Percentiles rank a stretch among this genome's conserved stretches.
Evolutionary conservation across 2,888 invertebrate species (phyloP).

Genomic region (Furcula furcula): DNA sequence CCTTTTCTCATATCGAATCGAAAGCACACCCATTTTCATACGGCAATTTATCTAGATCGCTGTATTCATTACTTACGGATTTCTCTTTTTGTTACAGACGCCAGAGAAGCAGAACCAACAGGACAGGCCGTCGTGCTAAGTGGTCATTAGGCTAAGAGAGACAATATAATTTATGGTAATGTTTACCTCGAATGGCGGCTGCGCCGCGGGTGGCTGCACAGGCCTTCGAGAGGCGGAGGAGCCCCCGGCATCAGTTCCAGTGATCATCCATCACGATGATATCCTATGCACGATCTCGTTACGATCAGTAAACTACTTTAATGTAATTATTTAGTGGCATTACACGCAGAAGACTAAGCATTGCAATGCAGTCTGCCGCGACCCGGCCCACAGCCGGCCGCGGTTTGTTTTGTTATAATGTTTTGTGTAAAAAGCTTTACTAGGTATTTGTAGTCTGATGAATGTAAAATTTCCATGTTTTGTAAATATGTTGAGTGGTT

Average conservation of each 20-base stretch:
- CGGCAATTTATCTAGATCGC: background rate
- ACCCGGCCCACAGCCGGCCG: slow-evolving; percentile 23
- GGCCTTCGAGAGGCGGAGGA: slow-evolving; percentile 24
- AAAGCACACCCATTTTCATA: slow-evolving; percentile 3
- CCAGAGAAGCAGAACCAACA: slow-evolving; percentile 84
- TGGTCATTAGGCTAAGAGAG: slow-evolving; percentile 53
- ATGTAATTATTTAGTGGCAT: slow-evolving; percentile 75
- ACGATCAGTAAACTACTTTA: slow-evolving; percentile 74
- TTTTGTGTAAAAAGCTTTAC: slow-evolving; percentile 80
- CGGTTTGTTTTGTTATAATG: slow-evolving; percentile 69
- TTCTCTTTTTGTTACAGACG: slow-evolving; percentile 81
- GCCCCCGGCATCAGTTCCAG: slow-evolving; percentile 61
- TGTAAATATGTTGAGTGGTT: slow-evolving; percentile 61
- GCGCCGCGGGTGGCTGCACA: slow-evolving; percentile 33
- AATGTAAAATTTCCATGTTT: slow-evolving; percentile 64
- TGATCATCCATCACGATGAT: slow-evolving; percentile 69
- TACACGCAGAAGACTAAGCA: slow-evolving; percentile 71
- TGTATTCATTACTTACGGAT: slow-evolving; percentile 33
- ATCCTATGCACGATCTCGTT: slow-evolving; percentile 80
- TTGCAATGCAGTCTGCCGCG: slow-evolving; percentile 70
- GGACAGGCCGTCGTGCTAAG: slow-evolving; percentile 80
- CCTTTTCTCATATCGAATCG: slow-evolving; percentile 38
- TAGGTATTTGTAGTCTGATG: slow-evolving; percentile 63
- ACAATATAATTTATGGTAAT: slow-evolving; percentile 71
- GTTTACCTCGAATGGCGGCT: slow-evolving; percentile 57